Base-by-base conservation (phyloP, 2,797 vertebrate species). In the Hapalemur alaotrensis region DNA sequence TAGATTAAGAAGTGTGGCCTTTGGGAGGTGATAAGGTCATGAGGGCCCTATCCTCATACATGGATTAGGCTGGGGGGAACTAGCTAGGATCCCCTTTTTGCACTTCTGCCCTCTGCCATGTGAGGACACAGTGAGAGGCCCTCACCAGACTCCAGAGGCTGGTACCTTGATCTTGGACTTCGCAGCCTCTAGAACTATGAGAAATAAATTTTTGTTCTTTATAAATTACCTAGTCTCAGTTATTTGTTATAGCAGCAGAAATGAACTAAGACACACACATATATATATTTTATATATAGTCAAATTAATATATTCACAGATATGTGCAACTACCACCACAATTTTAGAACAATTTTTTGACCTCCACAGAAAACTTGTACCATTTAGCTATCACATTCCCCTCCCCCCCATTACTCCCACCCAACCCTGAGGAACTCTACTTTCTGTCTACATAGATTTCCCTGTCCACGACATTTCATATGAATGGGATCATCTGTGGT, bases 351-450 rank as follows among this genome's bases (percentile, higher is more conserved):
- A 18, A 32, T 30, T n/a, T 30, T 5, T 2, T 30, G 50, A 43
- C 14, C 4, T 65, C 72, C 7, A 18, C 46, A 61, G 69, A 61
- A 9, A 11, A 20, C n/a, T n/a, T 43, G 28, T 28, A 1, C 22
- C 7, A 7, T 7, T 43, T 57, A 10, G 30, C 38, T 30, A 5
- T 38, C 4, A 5, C 10, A 7, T 4, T n/a, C 10, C 7, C 35
- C 15, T 11, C 10, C n/a, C 63, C 35, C 8, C 2, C 12, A n/a
- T 35, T 7, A 3, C 32, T 6, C 43, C 11, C 52, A 2, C 6
- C 15, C 30, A n/a, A 1, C 12, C 5, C 32, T 8, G 0, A 7
- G 25, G 6, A 28, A 85, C 22, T n/a, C 32, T 8, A 0, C 52
- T 85, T 38, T 46, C 46, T 30, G 89, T 38, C 63, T 38, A 3